phyloP scores from a whole-genome alignment of 2,113 vertebrate species.

The Gracilinanus agilis region DNA sequence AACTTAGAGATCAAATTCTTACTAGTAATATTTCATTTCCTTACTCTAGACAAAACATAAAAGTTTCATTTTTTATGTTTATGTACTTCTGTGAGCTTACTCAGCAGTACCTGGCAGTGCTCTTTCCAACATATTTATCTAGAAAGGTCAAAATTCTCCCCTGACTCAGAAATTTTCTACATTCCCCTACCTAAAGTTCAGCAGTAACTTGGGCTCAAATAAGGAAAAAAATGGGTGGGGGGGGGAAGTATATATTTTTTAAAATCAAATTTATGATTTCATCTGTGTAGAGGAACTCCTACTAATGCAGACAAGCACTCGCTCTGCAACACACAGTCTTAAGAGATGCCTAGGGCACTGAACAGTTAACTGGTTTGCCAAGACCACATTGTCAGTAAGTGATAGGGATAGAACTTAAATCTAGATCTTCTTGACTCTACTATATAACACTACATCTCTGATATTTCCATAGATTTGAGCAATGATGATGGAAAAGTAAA shows the following conservation, averaged over 20 bases:
- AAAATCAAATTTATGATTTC: not conserved
- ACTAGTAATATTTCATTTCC: not conserved
- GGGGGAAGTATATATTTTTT: not conserved
- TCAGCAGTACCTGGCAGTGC: not conserved
- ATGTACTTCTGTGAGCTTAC: not conserved
- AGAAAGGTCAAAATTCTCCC: fast-evolving
- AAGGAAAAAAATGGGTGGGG: conserved; percentile 31
- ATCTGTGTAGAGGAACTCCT: not conserved
- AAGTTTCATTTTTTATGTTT: not conserved
- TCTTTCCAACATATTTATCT: not conserved
- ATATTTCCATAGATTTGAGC: conserved; percentile 15
- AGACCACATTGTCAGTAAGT: not conserved
- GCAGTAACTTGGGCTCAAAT: conserved; percentile 34
- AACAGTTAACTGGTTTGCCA: not conserved
- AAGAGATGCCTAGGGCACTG: not conserved
- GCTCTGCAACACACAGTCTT: not conserved
- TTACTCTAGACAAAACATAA: not conserved
- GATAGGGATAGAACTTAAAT: not conserved
- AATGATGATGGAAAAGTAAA: not conserved
- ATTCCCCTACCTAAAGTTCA: not conserved
- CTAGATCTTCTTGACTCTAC: not conserved
- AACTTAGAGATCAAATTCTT: not conserved
- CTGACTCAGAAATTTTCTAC: conserved; percentile 43
- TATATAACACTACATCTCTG: not conserved
- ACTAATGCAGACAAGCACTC: not conserved